Evolutionary conservation across 2,888 invertebrate species (phyloP), one percentile per base, ranked within the genome.

Genomic region (Cosmia trapezina): DNA sequence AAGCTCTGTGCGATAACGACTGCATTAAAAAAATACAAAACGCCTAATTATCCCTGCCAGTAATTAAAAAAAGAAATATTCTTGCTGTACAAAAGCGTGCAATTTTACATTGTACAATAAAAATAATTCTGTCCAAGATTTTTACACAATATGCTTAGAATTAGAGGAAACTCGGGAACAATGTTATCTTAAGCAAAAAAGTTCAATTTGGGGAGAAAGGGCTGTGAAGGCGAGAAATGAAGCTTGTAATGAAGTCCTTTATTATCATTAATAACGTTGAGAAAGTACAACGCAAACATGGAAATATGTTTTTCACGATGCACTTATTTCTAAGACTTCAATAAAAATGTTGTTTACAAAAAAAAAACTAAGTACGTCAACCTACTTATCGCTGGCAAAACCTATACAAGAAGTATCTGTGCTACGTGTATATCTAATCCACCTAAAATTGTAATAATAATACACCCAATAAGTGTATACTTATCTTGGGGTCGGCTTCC

Each of bases 161-260:
- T 83, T 84, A 78, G 69, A 83, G 60, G 63, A 69, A 74, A 83
- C 70, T 64, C 71, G 62, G 73, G 64, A 85, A 83, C 71, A 83
- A 83, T 84, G 83, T 86, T 84, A 80, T 86, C 83, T 83, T 70
- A 17, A 71, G 68, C 43, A 83, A 76, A 84, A 83, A 86, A 83
- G 84, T 83, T 78, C 51, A 80, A 83, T 85, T 85, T 73, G 41
- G 59, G 64, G 65, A 75, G 65, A 72, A 84, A 86, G 83, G 86
- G 73, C 81, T 83, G 69, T 57, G 59, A 76, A 71, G 63, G 69
- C 70, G 61, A 64, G 49, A 75, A 85, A 83, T 79, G 33, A 70
- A 70, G 67, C 59, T 63, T n/a, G 64, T 76, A 72, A 83, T 80
- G 61, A 76, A 83, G 67, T 83, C 79, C 79, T 72, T 76, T 85